phyloP scores from a whole-genome alignment of 2,797 vertebrate species.

The Tarsius wallacei region DNA sequence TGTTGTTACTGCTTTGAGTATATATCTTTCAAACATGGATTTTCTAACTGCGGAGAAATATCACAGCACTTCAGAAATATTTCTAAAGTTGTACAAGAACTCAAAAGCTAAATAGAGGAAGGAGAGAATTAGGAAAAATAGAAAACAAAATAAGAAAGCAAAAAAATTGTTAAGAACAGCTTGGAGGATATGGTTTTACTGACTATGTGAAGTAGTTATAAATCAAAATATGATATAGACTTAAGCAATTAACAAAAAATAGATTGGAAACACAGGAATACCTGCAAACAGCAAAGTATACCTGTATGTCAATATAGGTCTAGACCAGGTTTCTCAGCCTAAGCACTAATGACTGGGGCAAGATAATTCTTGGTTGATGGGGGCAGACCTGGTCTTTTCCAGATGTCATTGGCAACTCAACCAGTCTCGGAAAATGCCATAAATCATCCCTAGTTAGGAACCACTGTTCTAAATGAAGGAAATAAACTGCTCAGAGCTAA shows the following conservation, averaged over 20 bases:
- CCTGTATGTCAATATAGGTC: background rate
- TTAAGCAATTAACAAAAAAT: constrained; percentile 26
- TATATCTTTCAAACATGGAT: background rate
- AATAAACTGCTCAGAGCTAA: background rate
- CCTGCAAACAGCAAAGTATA: constrained; percentile 21
- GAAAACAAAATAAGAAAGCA: background rate
- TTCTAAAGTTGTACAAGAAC: background rate
- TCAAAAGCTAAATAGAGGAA: constrained; percentile 26
- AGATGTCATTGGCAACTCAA: background rate
- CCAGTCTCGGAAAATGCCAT: background rate
- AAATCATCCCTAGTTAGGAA: background rate
- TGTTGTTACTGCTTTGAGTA: constrained; percentile 18
- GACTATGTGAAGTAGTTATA: background rate
- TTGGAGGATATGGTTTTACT: constrained; percentile 25
- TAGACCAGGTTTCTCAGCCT: constrained; percentile 5
- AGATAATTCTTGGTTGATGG: background rate
- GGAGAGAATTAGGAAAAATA: background rate
- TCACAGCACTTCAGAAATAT: background rate
- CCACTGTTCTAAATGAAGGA: background rate
- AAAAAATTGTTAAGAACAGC: constrained; percentile 22
- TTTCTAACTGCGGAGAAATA: constrained; percentile 48
- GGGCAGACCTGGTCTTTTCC: background rate
- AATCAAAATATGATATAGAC: constrained; percentile 17
- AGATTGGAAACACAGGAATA: background rate
- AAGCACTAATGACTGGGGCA: background rate